Percentiles rank a stretch among this genome's conserved stretches.
Conservation (phyloP, 2,113 vertebrate species). For the Ceuthmochares aereus region DNA sequence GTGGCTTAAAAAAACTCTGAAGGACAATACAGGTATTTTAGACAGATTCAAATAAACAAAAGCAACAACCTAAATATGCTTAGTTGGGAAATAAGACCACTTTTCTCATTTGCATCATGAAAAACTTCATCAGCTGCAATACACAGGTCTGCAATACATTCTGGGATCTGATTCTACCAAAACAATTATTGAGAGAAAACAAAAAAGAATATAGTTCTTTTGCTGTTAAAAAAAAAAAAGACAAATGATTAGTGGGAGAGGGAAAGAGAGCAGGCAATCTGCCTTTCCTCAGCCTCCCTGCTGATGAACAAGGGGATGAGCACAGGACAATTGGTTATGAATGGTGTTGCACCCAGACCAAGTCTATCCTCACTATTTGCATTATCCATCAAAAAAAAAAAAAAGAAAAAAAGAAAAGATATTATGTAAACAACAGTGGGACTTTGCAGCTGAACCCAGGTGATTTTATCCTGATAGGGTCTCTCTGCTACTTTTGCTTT, state of each 20-base stretch:
- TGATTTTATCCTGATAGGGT: slow-evolving; percentile 29
- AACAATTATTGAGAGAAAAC: not conserved
- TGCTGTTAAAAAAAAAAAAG: not conserved
- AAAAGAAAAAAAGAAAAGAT: too few relatives aligned
- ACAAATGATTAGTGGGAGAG: not conserved
- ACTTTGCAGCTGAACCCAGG: not conserved
- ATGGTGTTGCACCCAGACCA: not conserved
- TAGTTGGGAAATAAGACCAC: not conserved
- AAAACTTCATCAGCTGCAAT: not conserved
- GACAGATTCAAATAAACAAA: not conserved
- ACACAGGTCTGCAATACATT: not conserved
- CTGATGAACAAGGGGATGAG: not conserved
- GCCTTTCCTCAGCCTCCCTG: not conserved
- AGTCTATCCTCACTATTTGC: not conserved
- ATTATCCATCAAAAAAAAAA: not conserved
- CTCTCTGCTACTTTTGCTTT: slow-evolving; percentile 50
- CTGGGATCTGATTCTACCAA: not conserved
- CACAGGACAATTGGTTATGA: not conserved
- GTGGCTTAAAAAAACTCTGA: not conserved
- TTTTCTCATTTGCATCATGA: not conserved
- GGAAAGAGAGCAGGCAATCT: not conserved
- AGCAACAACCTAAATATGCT: not conserved
- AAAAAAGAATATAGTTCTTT: not conserved
- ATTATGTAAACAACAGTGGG: not conserved
- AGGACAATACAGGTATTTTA: not conserved